These are phyloP conservation scores for Dermolepida albohirtum DNA, from an alignment of 2,888 invertebrate species.

Conservation along the genomic window DNA sequence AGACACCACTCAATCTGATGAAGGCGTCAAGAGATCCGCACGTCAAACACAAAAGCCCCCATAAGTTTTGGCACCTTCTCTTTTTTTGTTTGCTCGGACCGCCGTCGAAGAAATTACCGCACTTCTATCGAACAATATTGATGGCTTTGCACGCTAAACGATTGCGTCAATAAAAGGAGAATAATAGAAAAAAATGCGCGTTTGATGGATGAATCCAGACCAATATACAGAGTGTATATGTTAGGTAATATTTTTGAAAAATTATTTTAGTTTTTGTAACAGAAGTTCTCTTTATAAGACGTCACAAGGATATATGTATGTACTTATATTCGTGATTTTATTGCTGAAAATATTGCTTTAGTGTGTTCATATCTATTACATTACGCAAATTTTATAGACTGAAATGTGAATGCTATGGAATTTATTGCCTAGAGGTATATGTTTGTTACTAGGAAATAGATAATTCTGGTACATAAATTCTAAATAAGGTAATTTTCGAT, in stretches of 20 bases:
- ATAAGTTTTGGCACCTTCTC: conserved; percentile 28
- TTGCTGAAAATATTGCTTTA: too few species aligned
- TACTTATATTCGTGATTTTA: too few species aligned
- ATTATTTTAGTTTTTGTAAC: background rate
- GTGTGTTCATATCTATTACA: background rate
- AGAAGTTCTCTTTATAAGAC: too few species aligned
- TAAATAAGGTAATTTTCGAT: conserved; percentile 17
- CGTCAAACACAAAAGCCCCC: conserved; percentile 23
- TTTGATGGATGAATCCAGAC: conserved; percentile 11
- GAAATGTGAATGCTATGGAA: background rate
- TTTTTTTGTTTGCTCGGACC: conserved; percentile 19
- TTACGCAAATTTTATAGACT: conserved; percentile 9
- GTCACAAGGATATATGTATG: too few species aligned
- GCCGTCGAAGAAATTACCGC: conserved; percentile 11
- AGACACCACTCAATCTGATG: conserved; percentile 20
- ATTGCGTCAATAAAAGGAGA: conserved; percentile 18
- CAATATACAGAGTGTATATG: background rate
- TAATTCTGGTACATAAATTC: conserved; percentile 2
- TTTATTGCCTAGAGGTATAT: background rate
- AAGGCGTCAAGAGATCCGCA: conserved; percentile 18
- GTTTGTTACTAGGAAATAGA: background rate
- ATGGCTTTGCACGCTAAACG: conserved; percentile 18
- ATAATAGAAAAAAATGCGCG: background rate
- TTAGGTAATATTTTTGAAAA: background rate
- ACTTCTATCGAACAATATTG: conserved; percentile 4